Percentiles rank a stretch among this genome's conserved stretches.
Evolutionary conservation across 2,888 invertebrate species (phyloP).

Genomic region (Esperia sulphurella): DNA sequence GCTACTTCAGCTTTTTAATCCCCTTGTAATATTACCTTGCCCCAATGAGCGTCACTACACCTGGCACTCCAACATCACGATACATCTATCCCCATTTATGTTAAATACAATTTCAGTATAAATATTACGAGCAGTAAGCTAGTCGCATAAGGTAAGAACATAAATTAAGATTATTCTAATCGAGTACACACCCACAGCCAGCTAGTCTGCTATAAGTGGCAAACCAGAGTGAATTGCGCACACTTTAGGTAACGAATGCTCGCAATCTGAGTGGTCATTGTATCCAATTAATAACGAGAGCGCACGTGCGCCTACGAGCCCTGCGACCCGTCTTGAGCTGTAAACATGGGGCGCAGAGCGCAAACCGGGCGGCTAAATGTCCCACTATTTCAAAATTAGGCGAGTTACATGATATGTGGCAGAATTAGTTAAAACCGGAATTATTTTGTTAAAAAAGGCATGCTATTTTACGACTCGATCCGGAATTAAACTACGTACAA

Average conservation of each 20-base stretch:
- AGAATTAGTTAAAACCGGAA: no score
- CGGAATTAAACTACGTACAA: no score
- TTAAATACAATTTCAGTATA: background rate
- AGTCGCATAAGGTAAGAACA: background rate
- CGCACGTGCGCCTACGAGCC: constrained; percentile 47
- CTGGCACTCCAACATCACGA: no score
- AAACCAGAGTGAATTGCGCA: constrained; percentile 30
- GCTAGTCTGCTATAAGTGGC: constrained; percentile 23
- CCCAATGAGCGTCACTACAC: no score
- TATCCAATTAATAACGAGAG: constrained; percentile 53
- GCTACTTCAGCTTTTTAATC: no score
- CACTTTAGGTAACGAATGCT: constrained; percentile 50
- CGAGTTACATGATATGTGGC: no score
- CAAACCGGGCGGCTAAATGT: constrained; percentile 32
- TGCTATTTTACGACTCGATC: no score
- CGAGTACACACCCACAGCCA: constrained; percentile 37
- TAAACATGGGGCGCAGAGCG: background rate
- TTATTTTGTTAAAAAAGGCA: no score
- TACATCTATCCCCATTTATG: no score
- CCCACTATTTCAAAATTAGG: background rate
- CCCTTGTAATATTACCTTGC: no score
- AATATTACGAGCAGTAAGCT: background rate
- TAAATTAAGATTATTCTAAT: constrained; percentile 24
- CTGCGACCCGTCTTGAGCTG: background rate
- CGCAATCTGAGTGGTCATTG: constrained; percentile 46